Percentiles rank a stretch among this genome's conserved stretches.
Conservation (phyloP, 2,797 vertebrate species). For the Sarcophilus harrisii region DNA sequence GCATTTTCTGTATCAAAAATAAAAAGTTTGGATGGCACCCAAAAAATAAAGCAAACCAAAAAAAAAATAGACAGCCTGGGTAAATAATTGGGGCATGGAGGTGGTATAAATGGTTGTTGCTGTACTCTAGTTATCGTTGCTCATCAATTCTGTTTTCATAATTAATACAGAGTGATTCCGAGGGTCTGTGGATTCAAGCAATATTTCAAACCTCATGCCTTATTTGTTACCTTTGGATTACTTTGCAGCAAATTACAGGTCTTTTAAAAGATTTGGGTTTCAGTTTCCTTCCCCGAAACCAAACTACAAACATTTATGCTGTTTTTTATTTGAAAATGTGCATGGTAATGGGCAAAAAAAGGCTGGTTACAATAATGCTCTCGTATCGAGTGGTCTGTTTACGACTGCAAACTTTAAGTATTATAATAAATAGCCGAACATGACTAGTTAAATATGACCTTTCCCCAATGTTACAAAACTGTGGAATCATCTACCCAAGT, state of each 20-base stretch:
- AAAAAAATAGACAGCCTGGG: slow-evolving; percentile 77
- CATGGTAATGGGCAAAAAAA: slow-evolving; percentile 72
- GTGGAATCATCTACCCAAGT: slow-evolving; percentile 60
- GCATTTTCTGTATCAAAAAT: slow-evolving; percentile 76
- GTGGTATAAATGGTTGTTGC: slow-evolving; percentile 69
- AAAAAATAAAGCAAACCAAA: slow-evolving; percentile 64
- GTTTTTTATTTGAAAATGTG: slow-evolving; percentile 72
- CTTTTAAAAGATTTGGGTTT: slow-evolving; percentile 76
- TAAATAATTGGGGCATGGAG: slow-evolving; percentile 71
- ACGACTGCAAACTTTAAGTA: slow-evolving; percentile 75
- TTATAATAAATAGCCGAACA: slow-evolving; percentile 59
- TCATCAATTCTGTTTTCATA: slow-evolving; percentile 76
- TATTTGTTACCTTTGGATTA: slow-evolving; percentile 69
- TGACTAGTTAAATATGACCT: slow-evolving; percentile 58
- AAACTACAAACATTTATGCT: slow-evolving; percentile 69
- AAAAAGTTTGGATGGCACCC: slow-evolving; percentile 81
- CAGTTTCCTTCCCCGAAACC: slow-evolving; percentile 74
- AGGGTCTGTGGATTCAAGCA: slow-evolving; percentile 52
- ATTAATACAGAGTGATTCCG: slow-evolving; percentile 71
- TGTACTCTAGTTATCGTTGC: slow-evolving; percentile 59
- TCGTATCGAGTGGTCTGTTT: slow-evolving; percentile 81
- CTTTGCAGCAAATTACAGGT: slow-evolving; percentile 77
- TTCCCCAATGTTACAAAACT: slow-evolving; percentile 63
- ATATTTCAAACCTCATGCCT: slow-evolving; percentile 49
- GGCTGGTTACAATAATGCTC: slow-evolving; percentile 79